Conservation (phyloP, 1,140 invertebrate genomes). For the Subanguina moxae region DNA sequence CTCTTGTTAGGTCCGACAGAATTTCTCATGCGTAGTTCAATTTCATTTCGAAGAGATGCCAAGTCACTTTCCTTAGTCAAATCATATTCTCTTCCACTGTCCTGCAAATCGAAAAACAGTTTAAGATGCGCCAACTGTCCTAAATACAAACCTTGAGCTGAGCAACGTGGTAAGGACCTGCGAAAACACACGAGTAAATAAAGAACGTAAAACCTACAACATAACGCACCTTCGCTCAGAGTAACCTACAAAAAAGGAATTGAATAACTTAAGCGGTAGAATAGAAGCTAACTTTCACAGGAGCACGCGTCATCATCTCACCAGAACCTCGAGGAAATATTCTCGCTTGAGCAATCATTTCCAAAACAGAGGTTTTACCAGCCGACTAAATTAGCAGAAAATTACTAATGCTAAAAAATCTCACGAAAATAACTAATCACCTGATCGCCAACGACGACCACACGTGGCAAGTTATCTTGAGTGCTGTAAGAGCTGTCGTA, state of each 20-base stretch:
- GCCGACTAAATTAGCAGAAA: conserved; percentile 70
- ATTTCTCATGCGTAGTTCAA: conserved; percentile 77
- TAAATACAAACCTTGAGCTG: conserved; percentile 79
- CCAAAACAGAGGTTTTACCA: conserved; percentile 94
- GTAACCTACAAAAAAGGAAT: conserved; percentile 70
- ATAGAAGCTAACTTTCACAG: conserved; percentile 66
- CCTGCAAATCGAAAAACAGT: no score
- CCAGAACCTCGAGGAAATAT: conserved; percentile 81
- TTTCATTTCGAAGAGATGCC: conserved; percentile 67
- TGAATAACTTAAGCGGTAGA: background rate
- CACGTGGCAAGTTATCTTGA: conserved; percentile 86
- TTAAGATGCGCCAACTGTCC: no score
- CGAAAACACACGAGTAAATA: no score
- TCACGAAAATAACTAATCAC: no score
- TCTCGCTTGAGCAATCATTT: conserved; percentile 95
- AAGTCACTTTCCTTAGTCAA: conserved; percentile 85
- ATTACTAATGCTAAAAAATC: background rate
- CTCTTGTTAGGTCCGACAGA: conserved; percentile 83
- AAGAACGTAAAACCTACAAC: no score
- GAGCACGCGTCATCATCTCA: conserved; percentile 82
- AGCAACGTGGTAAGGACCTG: conserved; percentile 89
- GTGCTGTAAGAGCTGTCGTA: conserved; percentile 75
- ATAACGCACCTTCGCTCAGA: conserved; percentile 73
- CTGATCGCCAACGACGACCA: conserved; percentile 96
- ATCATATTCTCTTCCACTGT: conserved; percentile 76